Conservation (phyloP, 1,140 invertebrate genomes). For the Orchestia grillus region DNA sequence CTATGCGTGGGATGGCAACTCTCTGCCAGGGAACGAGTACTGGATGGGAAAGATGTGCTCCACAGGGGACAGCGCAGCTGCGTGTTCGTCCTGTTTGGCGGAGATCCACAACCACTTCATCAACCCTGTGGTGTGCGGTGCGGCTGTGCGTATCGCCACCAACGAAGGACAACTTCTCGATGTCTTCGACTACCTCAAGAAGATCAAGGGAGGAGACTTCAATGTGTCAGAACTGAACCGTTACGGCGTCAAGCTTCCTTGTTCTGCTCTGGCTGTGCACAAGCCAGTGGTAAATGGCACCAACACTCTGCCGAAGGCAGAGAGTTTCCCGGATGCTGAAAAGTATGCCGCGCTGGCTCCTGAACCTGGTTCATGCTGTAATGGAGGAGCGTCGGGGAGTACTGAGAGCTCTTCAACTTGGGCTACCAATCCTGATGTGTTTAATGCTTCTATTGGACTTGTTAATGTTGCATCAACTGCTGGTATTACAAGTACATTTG, state of each 20-base stretch:
- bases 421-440: too few species aligned
- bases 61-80: conserved; percentile 78
- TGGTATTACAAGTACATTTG: too few species aligned
- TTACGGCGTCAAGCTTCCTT: neutral
- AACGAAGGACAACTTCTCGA: neutral
- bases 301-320: too few species aligned
- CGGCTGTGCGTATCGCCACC: conserved; percentile 73
- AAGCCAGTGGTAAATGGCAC: too few species aligned
- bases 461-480: too few species aligned
- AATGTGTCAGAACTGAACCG: neutral
- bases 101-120: conserved; percentile 77
- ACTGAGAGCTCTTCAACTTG: too few species aligned
- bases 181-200: neutral
- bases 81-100: conserved; percentile 75
- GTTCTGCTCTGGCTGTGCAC: neutral
- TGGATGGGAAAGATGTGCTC: conserved; percentile 71
- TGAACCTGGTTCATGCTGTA: too few species aligned
- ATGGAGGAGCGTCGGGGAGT: too few species aligned
- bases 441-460: too few species aligned
- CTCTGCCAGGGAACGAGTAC: conserved; percentile 73
- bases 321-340: too few species aligned
- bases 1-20: conserved; percentile 80
- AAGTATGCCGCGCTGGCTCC: too few species aligned
- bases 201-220: neutral
- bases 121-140: conserved; percentile 72